Base-by-base conservation (phyloP, 2,797 vertebrate genomes). In the Carcharodon carcharias region DNA sequence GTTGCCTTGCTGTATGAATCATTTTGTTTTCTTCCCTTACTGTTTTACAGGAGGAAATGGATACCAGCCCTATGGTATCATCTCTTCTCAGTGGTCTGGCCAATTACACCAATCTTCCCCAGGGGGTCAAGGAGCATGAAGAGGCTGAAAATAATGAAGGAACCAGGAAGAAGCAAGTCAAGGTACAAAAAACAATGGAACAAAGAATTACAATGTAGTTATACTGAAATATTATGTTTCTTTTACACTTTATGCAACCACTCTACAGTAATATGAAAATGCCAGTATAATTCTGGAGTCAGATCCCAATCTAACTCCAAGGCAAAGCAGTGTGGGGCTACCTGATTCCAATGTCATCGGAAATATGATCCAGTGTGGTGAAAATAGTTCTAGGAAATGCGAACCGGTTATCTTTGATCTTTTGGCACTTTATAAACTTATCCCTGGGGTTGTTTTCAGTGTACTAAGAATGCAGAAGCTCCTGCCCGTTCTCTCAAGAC, bases 41-140 rank as follows among this genome's bases (percentile, higher is more conserved):
- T 96, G n/a, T 92, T n/a, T 97, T 87, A 0, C 97, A 99, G 99
- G 99, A 99, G 97, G 99, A 99, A 98, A 99, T 99, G 99, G 99
- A 99, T 97, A 99, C 99, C 85, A 99, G 98, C 96, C 99, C 99
- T 14, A 99, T 99, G 99, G 99, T 99, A 21, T 99, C 99, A 0
- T 99, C 99, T 95, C 97, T 99, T 97, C 98, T 99, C 97, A 99
- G 99, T 54, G 99, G 98, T 96, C 98, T 99, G 97, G 99, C 99
- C 96, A 99, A 99, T 97, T 99, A 99, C 97, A 99, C 99, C 97
- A 99, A 99, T 98, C 97, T 99, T 97, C 98, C 99, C 0, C 99
- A 99, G 92, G 99, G 99, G 96, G 99, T 99, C 97, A 98, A 98
- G 96, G 99, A 99, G 97, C 99, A 99, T 0, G 99, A 99, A 96